These are phyloP conservation scores for Stramonita haemastoma DNA, from an alignment of 2,888 invertebrate species.

Conservation along the genomic window DNA sequence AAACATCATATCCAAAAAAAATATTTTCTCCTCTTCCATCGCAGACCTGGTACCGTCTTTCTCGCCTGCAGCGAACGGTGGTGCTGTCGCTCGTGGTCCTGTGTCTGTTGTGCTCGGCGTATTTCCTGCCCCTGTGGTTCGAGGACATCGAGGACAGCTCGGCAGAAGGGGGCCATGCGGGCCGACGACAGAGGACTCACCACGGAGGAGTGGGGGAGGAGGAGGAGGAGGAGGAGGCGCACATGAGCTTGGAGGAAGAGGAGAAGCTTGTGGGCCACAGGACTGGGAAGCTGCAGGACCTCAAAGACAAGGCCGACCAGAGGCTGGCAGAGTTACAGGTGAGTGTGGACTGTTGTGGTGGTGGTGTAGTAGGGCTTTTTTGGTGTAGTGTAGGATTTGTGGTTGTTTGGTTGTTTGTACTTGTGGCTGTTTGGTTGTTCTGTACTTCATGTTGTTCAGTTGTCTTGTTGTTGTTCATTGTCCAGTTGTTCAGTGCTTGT, in stretches of 20 bases:
- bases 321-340: slow-evolving; percentile 56
- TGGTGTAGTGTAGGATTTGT: no score
- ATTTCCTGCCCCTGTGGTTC: slow-evolving; percentile 63
- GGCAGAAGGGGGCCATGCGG: not conserved
- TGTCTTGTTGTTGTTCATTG: no score
- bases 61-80: slow-evolving; percentile 72
- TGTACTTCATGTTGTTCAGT: no score
- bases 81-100: slow-evolving; percentile 64
- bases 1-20: not conserved
- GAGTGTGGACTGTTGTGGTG: slow-evolving; percentile 7
- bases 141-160: slow-evolving; percentile 44
- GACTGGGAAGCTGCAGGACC: slow-evolving; percentile 48
- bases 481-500: no score
- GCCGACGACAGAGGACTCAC: slow-evolving; percentile 16
- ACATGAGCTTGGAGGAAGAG: slow-evolving; percentile 32
- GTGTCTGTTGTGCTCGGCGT: slow-evolving; percentile 62
- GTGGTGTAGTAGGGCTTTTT: not conserved
- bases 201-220: not conserved
- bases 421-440: no score
- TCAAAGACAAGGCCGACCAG: slow-evolving; percentile 54
- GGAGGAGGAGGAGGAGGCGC: slow-evolving; percentile 14
- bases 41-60: slow-evolving; percentile 74
- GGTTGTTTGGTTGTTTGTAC: no score
- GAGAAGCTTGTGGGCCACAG: slow-evolving; percentile 30
- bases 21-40: slow-evolving; percentile 38